Base-by-base conservation (phyloP, 64 coral and sea anemone species). In the Pachyseris speciosa region DNA sequence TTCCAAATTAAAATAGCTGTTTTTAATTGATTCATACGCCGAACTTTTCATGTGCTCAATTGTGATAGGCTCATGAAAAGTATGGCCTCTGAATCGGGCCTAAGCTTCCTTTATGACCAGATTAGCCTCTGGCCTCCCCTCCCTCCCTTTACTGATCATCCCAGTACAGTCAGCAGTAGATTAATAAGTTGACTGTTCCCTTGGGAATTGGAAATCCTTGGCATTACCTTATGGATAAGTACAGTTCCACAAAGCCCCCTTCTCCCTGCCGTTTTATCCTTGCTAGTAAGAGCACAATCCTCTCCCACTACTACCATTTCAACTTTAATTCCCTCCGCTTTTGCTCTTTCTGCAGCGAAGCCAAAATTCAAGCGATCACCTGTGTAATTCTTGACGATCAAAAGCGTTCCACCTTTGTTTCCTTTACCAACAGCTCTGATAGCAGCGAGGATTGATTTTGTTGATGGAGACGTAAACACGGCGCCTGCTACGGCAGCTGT, bases 331-430 rank as follows among this genome's bases (percentile, higher is more conserved):
- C 92, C 96, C 64, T 98, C 96, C 0, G 85, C 75, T 60, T 94
- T 98, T 9, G 96, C 96, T 22, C 92, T 72, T 64, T 98, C 96
- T 0, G 92, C 96, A 2, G 96, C 96, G 60, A 98, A 92, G 1
- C 96, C 96, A 78, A 98, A 98, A 39, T 92, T 98, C 70, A 98
- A 79, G 20, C 96, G 72, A 20, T 98, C 96, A 0, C 96, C 96
- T n/a, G 96, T 98, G 72, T 98, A 98, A 61, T 98, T 98, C 84
- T 98, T 98, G 3, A 98, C 96, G 48, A 98, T 98, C 49, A 98
- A 74, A 64, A 98, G 58, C 3, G 89, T 88, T 40, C 96, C 96
- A 13, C 84, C 92, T 8, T 19, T 39, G 58, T 98, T 98, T 2
- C 83, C 76, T 16, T 69, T 66, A 7, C 89, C 92, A 2, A 98